A percentile compares a stretch with the other conserved stretches of the same genome.
Conservation (phyloP, 2,113 vertebrate genomes). For the Puffinus mauretanicus region DNA sequence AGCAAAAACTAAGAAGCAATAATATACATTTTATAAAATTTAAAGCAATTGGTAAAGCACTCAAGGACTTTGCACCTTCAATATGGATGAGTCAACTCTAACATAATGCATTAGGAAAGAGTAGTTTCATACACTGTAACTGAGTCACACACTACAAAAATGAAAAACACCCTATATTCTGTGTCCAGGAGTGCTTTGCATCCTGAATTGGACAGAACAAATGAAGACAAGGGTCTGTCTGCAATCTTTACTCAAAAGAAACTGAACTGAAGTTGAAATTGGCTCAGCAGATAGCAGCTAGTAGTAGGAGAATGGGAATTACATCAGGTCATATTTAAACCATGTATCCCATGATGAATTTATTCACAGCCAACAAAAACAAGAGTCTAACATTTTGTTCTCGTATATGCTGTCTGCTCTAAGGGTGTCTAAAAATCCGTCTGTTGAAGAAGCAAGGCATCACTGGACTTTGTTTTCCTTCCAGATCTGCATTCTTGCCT, state of each 20-base stretch:
- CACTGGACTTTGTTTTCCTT: slow-evolving; percentile 4
- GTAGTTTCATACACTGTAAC: not conserved
- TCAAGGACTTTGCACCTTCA: not conserved
- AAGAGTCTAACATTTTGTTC: slow-evolving; percentile 55
- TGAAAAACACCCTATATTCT: not conserved
- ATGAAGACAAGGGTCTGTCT: not conserved
- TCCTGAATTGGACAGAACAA: slow-evolving; percentile 16
- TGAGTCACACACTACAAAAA: not conserved
- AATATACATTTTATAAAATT: not conserved
- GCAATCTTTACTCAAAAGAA: slow-evolving; percentile 27
- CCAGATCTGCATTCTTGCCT: not conserved
- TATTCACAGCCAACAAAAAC: slow-evolving; percentile 54
- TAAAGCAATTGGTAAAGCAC: not conserved
- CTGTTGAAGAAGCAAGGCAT: slow-evolving; percentile 14
- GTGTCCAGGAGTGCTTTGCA: not conserved
- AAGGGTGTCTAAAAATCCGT: not conserved
- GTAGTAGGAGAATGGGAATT: slow-evolving; percentile 48
- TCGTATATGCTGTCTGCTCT: not conserved
- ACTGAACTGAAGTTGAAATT: slow-evolving; percentile 40
- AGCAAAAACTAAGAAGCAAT: not conserved
- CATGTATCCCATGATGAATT: slow-evolving; percentile 44
- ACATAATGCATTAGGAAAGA: not conserved
- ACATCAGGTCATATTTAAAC: slow-evolving; percentile 48
- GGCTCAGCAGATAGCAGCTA: slow-evolving; percentile 46
- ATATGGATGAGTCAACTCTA: slow-evolving; percentile 10